A percentile compares a stretch with the other conserved stretches of the same genome.
phyloP scores from a whole-genome alignment of 2,888 invertebrate genomes.

The Plagodis dolabraria region DNA sequence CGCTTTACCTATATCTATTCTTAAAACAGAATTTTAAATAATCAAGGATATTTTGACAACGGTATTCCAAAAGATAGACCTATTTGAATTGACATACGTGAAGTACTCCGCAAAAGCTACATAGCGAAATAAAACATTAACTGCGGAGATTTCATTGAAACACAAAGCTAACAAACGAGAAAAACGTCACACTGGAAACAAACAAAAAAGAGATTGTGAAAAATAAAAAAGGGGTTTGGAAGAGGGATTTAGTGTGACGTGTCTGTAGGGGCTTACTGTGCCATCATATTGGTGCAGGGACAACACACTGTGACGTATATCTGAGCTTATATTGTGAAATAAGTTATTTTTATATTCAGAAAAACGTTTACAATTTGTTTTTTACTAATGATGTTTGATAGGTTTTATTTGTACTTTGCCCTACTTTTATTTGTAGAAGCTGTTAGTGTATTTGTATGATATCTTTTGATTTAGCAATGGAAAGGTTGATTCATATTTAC shows the following conservation, averaged over 20 bases:
- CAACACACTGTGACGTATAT: slow-evolving; percentile 27
- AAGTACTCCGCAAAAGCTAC: slow-evolving; percentile 1
- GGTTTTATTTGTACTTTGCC: too few relatives aligned
- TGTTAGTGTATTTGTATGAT: too few relatives aligned
- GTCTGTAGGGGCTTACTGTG: slow-evolving; percentile 55
- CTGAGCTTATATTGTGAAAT: not conserved
- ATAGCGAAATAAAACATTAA: slow-evolving; percentile 10
- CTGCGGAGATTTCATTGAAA: slow-evolving; percentile 40
- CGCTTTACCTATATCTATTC: too few relatives aligned
- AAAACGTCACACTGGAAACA: slow-evolving; percentile 27
- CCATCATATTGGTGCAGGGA: slow-evolving; percentile 60
- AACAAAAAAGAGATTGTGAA: slow-evolving; percentile 27
- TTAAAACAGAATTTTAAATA: too few relatives aligned
- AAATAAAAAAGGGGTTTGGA: slow-evolving; percentile 63
- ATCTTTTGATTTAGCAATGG: too few relatives aligned
- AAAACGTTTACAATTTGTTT: too few relatives aligned
- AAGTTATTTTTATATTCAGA: not conserved
- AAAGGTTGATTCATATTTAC: too few relatives aligned
- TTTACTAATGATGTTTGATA: too few relatives aligned
- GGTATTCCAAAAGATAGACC: not conserved
- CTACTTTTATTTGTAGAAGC: too few relatives aligned
- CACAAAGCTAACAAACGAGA: slow-evolving; percentile 31
- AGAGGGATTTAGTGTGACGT: slow-evolving; percentile 68
- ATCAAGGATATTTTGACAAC: too few relatives aligned
- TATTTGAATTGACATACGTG: not conserved